phyloP scores from a whole-genome alignment of 2,113 vertebrate genomes.

The Leucopsar rothschildi region DNA sequence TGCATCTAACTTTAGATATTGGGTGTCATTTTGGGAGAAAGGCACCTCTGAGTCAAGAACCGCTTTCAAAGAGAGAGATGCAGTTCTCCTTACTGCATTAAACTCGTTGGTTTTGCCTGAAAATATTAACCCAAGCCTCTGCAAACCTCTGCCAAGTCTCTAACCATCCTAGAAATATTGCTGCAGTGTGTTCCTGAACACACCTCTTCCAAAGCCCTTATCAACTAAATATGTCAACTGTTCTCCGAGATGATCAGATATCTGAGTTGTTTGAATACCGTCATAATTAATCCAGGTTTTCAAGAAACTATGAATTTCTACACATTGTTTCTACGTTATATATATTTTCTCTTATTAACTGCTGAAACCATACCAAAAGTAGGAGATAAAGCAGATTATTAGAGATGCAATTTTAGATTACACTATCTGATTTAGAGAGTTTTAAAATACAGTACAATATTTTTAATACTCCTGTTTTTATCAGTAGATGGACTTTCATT shows the following conservation, averaged over 20 bases:
- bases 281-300: background rate
- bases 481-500: background rate
- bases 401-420: slow-evolving; percentile 38
- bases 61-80: background rate
- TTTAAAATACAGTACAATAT: background rate
- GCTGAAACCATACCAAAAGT: background rate
- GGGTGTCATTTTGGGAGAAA: background rate
- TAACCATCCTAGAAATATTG: background rate
- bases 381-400: background rate
- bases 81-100: background rate
- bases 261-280: background rate
- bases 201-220: background rate
- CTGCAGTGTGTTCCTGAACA: background rate
- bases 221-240: background rate
- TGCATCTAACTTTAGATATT: background rate
- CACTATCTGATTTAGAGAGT: background rate
- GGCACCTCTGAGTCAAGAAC: background rate
- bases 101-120: background rate
- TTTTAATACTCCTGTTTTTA: background rate
- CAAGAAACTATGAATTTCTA: background rate
- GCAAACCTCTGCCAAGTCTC: background rate
- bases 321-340: background rate
- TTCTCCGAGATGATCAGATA: background rate
- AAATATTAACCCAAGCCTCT: background rate
- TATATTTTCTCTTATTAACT: background rate